Evolutionary conservation across 2,888 invertebrate species (phyloP), one percentile per base, ranked within the genome.

Genomic region (Sminthurides aquaticus): DNA sequence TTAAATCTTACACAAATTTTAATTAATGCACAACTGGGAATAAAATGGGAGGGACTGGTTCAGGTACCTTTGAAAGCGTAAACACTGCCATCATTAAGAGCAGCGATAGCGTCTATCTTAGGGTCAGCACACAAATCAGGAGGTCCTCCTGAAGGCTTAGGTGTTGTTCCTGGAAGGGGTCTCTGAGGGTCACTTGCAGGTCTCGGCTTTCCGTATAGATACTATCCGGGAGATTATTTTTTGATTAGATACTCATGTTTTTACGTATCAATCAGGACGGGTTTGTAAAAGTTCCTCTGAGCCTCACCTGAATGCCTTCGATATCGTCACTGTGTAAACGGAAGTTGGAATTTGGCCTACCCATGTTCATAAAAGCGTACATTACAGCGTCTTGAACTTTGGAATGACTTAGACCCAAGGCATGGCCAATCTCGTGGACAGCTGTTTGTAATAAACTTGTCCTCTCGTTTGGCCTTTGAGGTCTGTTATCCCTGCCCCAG

Each of bases 311-410:
- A 73, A 93, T 90, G 65, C 87, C 90, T 75, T 84, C 82, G 29
- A 91, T 82, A 76, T 97, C 96, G 77, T 98, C 98, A 62, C 84
- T 83, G 77, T 95, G 89, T 18, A 98, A 83, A 74, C 85, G 85
- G 79, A 96, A 93, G 64, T 85, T 82, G 0, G 90, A 88, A 75
- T 91, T 88, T 75, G 93, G 84, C 79, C 98, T 98, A 81, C 95
- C 96, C 5, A 97, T 96, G 2, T 96, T 95, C 98, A 98, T 98
- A 28, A 98, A 62, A 20, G 62, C 62, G 27, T 62, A 62, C 65
- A 65, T 65, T 8, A 65, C 27, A 2, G 65, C 60, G 48, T 43
- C 26, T 27, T 20, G 5, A n/a, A 55, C 48, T n/a, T 55, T 56
- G 1, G 48, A 43, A 56, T 65, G 65, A 49, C 54, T 34, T 5